Evolutionary conservation across 1,140 invertebrate species (phyloP), one percentile per base, ranked within the genome.

Genomic region (Zaprionus nigranus): DNA sequence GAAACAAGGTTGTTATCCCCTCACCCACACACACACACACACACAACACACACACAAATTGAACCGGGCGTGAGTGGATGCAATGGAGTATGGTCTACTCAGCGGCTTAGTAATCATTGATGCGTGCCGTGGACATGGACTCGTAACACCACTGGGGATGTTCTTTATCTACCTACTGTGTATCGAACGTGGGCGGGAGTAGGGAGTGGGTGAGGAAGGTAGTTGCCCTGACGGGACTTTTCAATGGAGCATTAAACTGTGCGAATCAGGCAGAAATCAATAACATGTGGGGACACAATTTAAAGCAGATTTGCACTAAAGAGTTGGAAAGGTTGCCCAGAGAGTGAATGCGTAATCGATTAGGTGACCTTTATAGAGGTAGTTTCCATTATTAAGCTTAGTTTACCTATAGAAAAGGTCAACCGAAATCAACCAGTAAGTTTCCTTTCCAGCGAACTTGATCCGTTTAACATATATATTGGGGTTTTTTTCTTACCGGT

Each of bases 231-330:
- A n/a, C n/a, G n/a, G 40, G 11, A 15, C 9, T 7, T 78, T 70
- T 60, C 83, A 80, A 61, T 79, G 72, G 64, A 79, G 71, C 83
- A 82, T 77, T 82, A 86, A 86, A 86, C 79, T 79, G 80, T 74
- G 76, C 79, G 69, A 82, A 76, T 64, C 64, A 17, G 54, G 36
- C 40, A 49, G 49, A 65, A 61, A 59, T 26, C 54, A 78, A 64
- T 38, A 46, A 34, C 24, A 20, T 34, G 9, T 17, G 12, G 46
- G 20, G 20, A 11, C 5, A 20, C 46, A 20, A 22, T 51, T 51
- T 51, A 51, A 51, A 51, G 46, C 46, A 22, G 20, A 46, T 46
- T 51, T 20, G 46, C 20, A 4, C 2, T 20, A 9, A 17, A 20
- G 46, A 49, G 46, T 49, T 49, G 17, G 2, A n/a, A 38, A n/a